Evolutionary conservation across 2,888 invertebrate genomes (phyloP), one percentile per base, ranked within the genome.

Genomic region (Phaedon cochleariae): DNA sequence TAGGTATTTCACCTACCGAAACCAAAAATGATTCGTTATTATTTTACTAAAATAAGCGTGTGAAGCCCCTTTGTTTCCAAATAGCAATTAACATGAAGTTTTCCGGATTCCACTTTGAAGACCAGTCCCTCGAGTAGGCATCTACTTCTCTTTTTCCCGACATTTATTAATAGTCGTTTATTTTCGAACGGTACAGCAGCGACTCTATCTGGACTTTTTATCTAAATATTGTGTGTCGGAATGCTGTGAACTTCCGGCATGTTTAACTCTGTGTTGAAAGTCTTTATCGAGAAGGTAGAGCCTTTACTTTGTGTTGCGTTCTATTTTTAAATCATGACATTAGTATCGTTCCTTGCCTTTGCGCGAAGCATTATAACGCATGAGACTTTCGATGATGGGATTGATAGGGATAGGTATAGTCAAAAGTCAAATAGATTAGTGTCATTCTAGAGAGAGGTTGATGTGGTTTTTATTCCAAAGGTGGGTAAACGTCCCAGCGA

Each of bases 221-320:
- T 71, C 74, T 74, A 64, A 73, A 73, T 73, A 71, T 72, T 69
- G 66, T 68, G 70, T 68, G 70, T 70, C 71, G 74, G 72, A 73
- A 73, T 74, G 74, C 67, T 70, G 71, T 70, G 71, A 65, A 74
- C 74, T 74, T 74, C 74, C 74, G 74, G 73, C 74, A 74, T 69
- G 61, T 70, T 72, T 65, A 65, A 70, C 69, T 74, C 73, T 65
- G 71, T 67, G 73, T 68, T 72, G 73, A 73, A 73, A 73, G 71
- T 73, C 70, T 71, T 73, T 72, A 73, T 74, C 73, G 70, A 65
- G 65, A 58, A 70, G 70, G 65, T 68, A 67, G 57, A 31, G 59
- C 51, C 46, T 61, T 37, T 61, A 45, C 55, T 57, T 62, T 62
- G 51, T 57, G 41, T 41, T 41, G 41, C 17, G 53, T 58, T 58